A percentile compares a stretch with the other conserved stretches of the same genome.
These are phyloP conservation scores for Mastomys coucha DNA, from an alignment of 2,113 vertebrate species.

Conservation along the genomic window DNA sequence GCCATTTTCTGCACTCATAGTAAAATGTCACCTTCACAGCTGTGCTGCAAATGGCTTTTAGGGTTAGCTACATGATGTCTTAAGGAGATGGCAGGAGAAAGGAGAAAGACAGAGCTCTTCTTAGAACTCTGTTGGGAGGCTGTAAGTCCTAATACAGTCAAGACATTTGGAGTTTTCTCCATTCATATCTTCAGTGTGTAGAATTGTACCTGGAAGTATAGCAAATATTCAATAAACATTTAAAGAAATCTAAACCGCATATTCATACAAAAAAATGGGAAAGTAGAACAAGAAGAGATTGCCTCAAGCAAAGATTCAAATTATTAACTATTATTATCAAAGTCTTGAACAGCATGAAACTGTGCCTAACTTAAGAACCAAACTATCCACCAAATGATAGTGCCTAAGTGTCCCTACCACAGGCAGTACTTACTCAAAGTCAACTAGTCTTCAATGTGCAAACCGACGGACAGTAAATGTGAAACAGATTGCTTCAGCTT, in stretches of 20 bases:
- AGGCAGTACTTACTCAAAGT: not conserved
- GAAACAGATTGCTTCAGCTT: constrained; percentile 28
- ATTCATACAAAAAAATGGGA: not conserved
- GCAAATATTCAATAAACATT: not conserved
- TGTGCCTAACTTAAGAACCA: not conserved
- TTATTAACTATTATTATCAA: constrained; percentile 35
- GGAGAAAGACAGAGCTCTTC: constrained; percentile 15
- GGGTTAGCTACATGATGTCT: not conserved
- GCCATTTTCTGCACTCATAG: not conserved
- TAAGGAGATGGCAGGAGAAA: not conserved
- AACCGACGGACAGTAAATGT: not conserved
- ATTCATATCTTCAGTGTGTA: not conserved
- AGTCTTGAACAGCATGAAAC: not conserved
- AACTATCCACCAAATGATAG: not conserved
- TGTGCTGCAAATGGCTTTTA: not conserved
- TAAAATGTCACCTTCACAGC: constrained; percentile 16
- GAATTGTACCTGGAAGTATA: not conserved
- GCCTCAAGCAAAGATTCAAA: not conserved
- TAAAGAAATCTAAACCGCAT: constrained; percentile 3
- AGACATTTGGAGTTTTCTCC: not conserved
- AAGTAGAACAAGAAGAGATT: not conserved
- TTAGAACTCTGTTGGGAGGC: not conserved
- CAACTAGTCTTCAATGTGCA: constrained; percentile 13
- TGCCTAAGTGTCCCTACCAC: not conserved
- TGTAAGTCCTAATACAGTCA: constrained; percentile 6